phyloP scores from a whole-genome alignment of 2,888 invertebrate species.

The Gastracanthus pulcherrimus region DNA sequence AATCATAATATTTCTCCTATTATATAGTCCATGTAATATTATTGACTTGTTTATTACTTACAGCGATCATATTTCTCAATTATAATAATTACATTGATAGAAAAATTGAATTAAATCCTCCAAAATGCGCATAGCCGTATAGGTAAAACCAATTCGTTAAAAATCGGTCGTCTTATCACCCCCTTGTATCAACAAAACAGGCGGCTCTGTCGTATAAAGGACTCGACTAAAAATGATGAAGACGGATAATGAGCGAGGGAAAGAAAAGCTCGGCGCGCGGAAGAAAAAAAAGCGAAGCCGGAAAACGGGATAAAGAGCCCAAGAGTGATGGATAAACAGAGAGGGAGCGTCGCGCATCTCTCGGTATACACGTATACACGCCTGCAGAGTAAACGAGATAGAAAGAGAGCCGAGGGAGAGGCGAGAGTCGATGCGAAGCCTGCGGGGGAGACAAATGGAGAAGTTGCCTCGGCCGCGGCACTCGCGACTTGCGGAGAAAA shows the following conservation, averaged over 20 bases:
- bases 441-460: conserved; percentile 24
- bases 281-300: conserved; percentile 10
- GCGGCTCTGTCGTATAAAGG: too few species aligned
- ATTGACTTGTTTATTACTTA: too few species aligned
- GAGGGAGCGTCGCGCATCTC: conserved; percentile 1
- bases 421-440: background rate
- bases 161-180: conserved; percentile 12
- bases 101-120: too few species aligned
- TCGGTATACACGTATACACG: too few species aligned
- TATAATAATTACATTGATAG: too few species aligned
- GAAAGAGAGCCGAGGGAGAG: conserved; percentile 40
- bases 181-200: background rate
- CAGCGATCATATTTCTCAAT: too few species aligned
- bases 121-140: too few species aligned
- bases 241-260: conserved; percentile 31
- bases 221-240: conserved; percentile 26
- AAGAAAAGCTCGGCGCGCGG: conserved; percentile 23
- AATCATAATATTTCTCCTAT: too few species aligned
- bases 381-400: background rate
- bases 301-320: conserved; percentile 24
- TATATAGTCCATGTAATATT: too few species aligned
- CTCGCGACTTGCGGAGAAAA: too few species aligned
- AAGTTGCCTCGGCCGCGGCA: background rate
- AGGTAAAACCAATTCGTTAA: conserved; percentile 3
- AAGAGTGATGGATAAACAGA: conserved; percentile 59